A percentile compares a stretch with the other conserved stretches of the same genome.
Evolutionary conservation across 2,797 vertebrate genomes (phyloP).

Genomic region (Anabas testudineus): DNA sequence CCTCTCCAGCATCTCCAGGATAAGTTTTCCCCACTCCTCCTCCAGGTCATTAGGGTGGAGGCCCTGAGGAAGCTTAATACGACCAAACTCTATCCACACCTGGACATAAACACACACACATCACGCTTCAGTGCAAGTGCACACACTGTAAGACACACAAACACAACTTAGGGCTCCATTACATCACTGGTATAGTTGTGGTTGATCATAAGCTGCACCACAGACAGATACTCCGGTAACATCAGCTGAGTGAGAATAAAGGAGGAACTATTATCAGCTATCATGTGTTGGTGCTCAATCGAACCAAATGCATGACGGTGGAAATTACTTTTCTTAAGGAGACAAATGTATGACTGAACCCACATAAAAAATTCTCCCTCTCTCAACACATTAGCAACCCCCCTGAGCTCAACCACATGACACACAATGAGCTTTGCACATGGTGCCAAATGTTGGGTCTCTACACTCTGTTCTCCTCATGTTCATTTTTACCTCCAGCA

Average conservation of each 20-base stretch:
- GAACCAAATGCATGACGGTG: conserved; percentile 16
- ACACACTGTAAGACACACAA: neutral
- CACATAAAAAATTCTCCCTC: neutral
- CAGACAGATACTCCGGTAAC: neutral
- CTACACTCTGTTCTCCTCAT: neutral
- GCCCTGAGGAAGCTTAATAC: conserved; percentile 94
- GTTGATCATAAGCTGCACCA: conserved; percentile 31
- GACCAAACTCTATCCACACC: conserved; percentile 98
- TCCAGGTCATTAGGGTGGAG: conserved; percentile 96
- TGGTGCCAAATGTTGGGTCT: neutral
- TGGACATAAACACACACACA: conserved; percentile 63
- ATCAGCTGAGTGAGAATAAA: conserved; percentile 66
- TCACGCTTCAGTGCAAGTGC: neutral
- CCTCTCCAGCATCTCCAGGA: conserved; percentile 97
- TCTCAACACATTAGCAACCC: neutral
- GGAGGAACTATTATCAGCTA: conserved; percentile 2
- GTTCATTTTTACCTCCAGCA: conserved; percentile 87
- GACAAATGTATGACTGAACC: neutral
- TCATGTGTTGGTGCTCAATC: conserved; percentile 51
- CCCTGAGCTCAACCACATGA: conserved; percentile 57
- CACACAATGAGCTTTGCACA: conserved; percentile 31
- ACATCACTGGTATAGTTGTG: neutral
- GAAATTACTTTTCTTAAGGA: conserved; percentile 35
- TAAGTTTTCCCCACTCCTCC: conserved; percentile 98
- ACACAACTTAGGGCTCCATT: conserved; percentile 15